Conservation (phyloP, 2,797 vertebrate genomes). For the Pseudochirops cupreus region DNA sequence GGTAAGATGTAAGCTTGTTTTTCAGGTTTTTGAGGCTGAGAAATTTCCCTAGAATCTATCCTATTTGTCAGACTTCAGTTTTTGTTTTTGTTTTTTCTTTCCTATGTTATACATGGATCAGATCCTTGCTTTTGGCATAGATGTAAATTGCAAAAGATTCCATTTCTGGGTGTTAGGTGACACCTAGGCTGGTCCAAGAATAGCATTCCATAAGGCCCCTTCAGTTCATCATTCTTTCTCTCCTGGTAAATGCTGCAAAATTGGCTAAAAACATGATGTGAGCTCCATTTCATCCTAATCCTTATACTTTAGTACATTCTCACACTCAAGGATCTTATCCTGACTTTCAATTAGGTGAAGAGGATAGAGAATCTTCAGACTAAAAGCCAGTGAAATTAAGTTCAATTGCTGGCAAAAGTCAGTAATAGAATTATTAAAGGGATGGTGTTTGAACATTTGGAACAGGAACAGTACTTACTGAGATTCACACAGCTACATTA, state of each 20-base stretch:
- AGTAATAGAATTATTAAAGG: not conserved
- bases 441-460: not conserved
- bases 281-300: not conserved
- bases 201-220: not conserved
- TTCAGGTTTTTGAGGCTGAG: not conserved
- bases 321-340: not conserved
- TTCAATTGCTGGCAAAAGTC: not conserved
- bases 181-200: not conserved
- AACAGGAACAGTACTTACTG: not conserved
- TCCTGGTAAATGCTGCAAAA: not conserved
- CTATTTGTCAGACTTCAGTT: not conserved
- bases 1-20: slow-evolving; percentile 84
- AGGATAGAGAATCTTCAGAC: not conserved
- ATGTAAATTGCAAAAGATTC: not conserved
- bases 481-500: not conserved
- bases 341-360: not conserved
- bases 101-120: slow-evolving; percentile 32
- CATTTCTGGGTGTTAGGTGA: not conserved
- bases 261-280: not conserved
- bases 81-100: slow-evolving; percentile 29
- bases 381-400: not conserved
- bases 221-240: not conserved
- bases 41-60: not conserved
- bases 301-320: not conserved
- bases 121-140: not conserved